Evolutionary conservation across 2,113 vertebrate genomes (phyloP).

Genomic region (Chaenocephalus aceratus): DNA sequence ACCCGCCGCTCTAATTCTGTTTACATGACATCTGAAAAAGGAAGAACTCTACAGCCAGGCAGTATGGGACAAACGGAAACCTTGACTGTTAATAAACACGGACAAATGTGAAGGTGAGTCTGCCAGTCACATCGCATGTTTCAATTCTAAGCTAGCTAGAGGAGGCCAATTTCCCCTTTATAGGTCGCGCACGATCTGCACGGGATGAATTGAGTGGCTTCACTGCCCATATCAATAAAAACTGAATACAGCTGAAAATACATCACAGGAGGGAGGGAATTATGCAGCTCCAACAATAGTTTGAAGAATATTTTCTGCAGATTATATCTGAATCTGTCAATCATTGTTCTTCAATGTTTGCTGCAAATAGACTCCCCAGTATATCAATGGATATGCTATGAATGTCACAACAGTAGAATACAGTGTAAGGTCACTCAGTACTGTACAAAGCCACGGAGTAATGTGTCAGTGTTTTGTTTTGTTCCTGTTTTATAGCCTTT

Average conservation of each 20-base stretch:
- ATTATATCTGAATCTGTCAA: conserved; percentile 23
- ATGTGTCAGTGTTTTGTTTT: conserved; percentile 24
- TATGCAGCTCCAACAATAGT: conserved; percentile 30
- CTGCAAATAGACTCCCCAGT: conserved; percentile 22
- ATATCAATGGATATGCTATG: conserved; percentile 44
- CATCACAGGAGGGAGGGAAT: conserved; percentile 30
- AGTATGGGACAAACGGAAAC: conserved; percentile 9
- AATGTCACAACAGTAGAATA: conserved; percentile 65
- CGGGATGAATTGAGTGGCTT: conserved; percentile 34
- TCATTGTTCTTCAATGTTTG: not conserved
- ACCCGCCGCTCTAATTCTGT: conserved; percentile 39
- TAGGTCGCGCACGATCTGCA: conserved; percentile 32
- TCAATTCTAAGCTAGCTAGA: conserved; percentile 27
- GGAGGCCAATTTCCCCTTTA: conserved; percentile 38
- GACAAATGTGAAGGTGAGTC: conserved; percentile 22
- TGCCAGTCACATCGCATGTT: conserved; percentile 31
- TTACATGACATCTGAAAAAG: conserved; percentile 40
- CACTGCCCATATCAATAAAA: conserved; percentile 43
- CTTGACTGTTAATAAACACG: conserved; percentile 43
- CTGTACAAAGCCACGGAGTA: conserved; percentile 44
- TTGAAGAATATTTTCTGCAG: conserved; percentile 25
- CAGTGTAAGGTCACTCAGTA: conserved; percentile 77
- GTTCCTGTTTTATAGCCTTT: conserved; percentile 5
- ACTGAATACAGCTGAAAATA: conserved; percentile 41
- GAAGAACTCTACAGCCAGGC: conserved; percentile 10